Evolutionary conservation across 2,888 invertebrate species (phyloP).

Genomic region (Rapana venosa): DNA sequence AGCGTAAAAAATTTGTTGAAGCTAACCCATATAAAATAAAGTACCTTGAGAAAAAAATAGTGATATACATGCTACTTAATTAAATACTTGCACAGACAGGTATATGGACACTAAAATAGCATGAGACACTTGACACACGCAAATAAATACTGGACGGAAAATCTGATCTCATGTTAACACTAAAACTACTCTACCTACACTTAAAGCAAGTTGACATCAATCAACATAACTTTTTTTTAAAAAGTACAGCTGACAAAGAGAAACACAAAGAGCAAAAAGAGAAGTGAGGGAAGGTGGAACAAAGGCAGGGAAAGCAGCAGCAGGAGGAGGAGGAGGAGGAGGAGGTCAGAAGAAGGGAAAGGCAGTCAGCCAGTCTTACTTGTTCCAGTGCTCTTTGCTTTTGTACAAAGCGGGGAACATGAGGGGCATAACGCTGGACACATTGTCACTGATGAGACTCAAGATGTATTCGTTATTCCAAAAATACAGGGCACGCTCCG

Average conservation of each 20-base stretch:
- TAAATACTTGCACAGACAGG: no score
- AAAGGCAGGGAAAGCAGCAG: background rate
- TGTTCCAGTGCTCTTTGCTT: slow-evolving; percentile 99
- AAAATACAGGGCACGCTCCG: slow-evolving; percentile 98
- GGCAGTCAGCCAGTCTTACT: slow-evolving; percentile 78
- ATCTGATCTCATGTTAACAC: no score
- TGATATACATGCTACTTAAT: no score
- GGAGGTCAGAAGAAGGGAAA: background rate
- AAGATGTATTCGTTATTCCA: slow-evolving; percentile 99
- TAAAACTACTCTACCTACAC: no score
- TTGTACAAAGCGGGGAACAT: slow-evolving; percentile 99
- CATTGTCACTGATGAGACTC: slow-evolving; percentile 99
- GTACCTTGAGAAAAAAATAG: no score
- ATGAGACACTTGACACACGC: background rate
- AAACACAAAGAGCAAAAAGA: no score
- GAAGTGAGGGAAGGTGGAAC: background rate
- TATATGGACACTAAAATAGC: no score
- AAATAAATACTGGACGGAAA: background rate
- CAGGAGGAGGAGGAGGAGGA: background rate
- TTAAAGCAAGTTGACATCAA: no score
- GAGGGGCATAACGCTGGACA: slow-evolving; percentile 98
- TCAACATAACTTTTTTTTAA: background rate
- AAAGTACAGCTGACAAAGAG: no score
- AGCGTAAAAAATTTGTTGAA: background rate
- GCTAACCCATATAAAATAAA: background rate